Evolutionary conservation across 2,888 invertebrate genomes (phyloP).

Genomic region (Cantharis flavilabris): DNA sequence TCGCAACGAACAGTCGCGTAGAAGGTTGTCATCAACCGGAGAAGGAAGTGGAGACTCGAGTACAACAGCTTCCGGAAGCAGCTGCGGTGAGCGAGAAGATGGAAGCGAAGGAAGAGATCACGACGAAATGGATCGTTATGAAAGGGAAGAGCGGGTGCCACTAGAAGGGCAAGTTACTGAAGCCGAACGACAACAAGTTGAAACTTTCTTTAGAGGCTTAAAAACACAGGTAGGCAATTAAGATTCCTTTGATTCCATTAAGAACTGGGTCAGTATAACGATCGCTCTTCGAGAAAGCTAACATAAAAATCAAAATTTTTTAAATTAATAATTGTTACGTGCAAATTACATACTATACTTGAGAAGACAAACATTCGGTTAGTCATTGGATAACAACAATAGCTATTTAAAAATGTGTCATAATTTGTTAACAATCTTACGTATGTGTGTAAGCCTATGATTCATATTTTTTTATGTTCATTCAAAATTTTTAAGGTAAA

Average conservation of each 20-base stretch:
- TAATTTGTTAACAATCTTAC: background rate
- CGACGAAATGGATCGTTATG: slow-evolving; percentile 54
- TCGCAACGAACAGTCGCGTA: slow-evolving; percentile 49
- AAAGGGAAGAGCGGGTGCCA: slow-evolving; percentile 49
- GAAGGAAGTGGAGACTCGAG: slow-evolving; percentile 59
- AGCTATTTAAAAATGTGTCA: background rate
- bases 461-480: background rate
- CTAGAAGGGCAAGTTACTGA: slow-evolving; percentile 62
- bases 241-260: background rate
- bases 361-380: background rate
- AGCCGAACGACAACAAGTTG: slow-evolving; percentile 69
- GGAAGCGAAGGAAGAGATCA: slow-evolving; percentile 62
- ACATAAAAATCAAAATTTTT: background rate
- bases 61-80: slow-evolving; percentile 58
- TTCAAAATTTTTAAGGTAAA: background rate
- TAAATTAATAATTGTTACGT: background rate
- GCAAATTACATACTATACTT: background rate
- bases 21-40: slow-evolving; percentile 65
- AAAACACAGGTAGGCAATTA: slow-evolving; percentile 66
- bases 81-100: slow-evolving; percentile 58
- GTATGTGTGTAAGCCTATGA: background rate
- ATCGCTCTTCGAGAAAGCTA: background rate
- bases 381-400: background rate
- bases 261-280: background rate
- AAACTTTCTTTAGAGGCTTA: slow-evolving; percentile 74